Base-by-base conservation (phyloP, 1,140 invertebrate genomes). In the Bombyx mandarina region DNA sequence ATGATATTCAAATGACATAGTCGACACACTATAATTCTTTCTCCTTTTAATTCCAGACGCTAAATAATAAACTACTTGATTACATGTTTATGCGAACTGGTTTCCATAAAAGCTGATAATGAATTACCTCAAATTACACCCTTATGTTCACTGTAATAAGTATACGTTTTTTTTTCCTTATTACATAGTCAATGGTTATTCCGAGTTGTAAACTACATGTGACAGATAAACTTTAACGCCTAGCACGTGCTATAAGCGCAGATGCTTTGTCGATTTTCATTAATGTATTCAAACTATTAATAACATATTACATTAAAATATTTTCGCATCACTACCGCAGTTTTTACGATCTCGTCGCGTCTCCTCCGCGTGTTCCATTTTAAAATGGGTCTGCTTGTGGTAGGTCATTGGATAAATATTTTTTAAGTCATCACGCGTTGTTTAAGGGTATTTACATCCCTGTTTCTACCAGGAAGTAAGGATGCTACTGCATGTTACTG, bases 321-420 rank as follows among this genome's bases (percentile, higher is more conserved):
- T 45, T 54, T 48, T n/a, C 54, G 12, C 66, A 66, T 69, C 82
- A 74, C 79, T 81, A 61, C 26, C 26, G 62, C 60, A 66, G 67
- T 45, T 77, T 85, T 86, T 83, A 86, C 79, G 82, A 83, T 52
- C 26, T 35, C 26, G 26, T 35, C 26, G 26, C 72, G 71, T 77
- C 74, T 71, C 71, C 69, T 71, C 71, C 61, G 70, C 71, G 75
- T 78, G 78, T 82, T 81, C 76, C 76, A 81, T 81, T 81, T 83
- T 79, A 73, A 80, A 82, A 77, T 78, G 70, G 74, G 71, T 72
- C 69, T 70, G 66, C 66, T 76, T 83, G 73, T 75, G 77, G 78
- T 82, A 83, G 80, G 82, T 81, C 82, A 75, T 66, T 72, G 71
- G 67, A 69, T 67, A 71, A 75, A 67, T 61, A 68, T 64, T 63